Conservation (phyloP, 2,113 vertebrate genomes). For the Sardina pilchardus region DNA sequence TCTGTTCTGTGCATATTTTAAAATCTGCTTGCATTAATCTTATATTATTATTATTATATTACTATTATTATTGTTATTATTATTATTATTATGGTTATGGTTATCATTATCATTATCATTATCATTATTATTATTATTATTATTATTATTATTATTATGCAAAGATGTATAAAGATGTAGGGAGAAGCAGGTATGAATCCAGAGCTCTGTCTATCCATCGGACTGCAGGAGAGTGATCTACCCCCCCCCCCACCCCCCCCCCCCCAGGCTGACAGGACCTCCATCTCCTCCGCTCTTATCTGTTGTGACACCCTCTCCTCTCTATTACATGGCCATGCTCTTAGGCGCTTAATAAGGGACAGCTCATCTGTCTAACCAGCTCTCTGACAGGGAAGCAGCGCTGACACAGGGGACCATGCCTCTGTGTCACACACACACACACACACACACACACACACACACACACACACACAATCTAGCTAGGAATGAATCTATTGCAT, state of each 20-base stretch:
- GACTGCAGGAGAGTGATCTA: constrained; percentile 16
- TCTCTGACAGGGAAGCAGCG: not conserved
- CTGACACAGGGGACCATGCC: not conserved
- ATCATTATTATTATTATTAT: too few species aligned
- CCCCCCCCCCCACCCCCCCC: constrained; percentile 10
- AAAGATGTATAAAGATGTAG: too few species aligned
- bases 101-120: too few species aligned
- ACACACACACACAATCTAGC: not conserved
- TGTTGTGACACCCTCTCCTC: constrained; percentile 45
- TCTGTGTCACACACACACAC: too few species aligned
- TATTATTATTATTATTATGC: too few species aligned
- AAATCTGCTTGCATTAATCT: too few species aligned
- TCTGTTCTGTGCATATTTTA: too few species aligned
- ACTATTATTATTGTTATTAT: too few species aligned
- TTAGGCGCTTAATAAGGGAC: constrained; percentile 43
- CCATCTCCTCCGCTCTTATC: constrained; percentile 34
- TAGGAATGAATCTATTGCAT: too few species aligned
- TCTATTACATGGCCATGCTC: constrained; percentile 43
- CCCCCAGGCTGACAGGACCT: constrained; percentile 7
- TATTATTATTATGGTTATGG: too few species aligned
- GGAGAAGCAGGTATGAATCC: constrained; percentile 10
- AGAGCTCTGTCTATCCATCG: constrained; percentile 27
- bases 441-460: not conserved
- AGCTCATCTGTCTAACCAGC: constrained; percentile 42
- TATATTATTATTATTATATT: too few species aligned